phyloP scores from a whole-genome alignment of 2,888 invertebrate genomes.

The Sisyra terminalis region DNA sequence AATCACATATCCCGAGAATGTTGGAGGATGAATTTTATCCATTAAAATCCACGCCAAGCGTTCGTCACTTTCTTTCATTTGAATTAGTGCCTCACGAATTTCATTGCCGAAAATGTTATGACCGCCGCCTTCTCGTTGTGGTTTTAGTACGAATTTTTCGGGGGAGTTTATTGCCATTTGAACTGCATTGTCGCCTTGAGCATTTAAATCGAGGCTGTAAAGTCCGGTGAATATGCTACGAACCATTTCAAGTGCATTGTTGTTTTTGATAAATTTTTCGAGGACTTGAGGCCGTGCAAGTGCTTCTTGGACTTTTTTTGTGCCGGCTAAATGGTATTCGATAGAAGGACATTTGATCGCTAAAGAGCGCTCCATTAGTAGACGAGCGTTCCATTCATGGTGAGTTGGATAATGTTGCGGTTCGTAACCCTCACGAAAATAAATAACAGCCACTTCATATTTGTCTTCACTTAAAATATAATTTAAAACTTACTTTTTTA shows the following conservation, averaged over 20 bases:
- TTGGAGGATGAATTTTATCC: constrained; percentile 75
- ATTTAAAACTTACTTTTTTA: constrained; percentile 5
- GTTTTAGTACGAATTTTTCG: constrained; percentile 77
- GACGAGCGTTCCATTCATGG: constrained; percentile 73
- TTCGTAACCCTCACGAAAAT: constrained; percentile 82
- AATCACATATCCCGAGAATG: constrained; percentile 64
- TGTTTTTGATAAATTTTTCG: constrained; percentile 53
- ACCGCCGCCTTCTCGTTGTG: constrained; percentile 97
- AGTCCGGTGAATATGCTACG: constrained; percentile 78
- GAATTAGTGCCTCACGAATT: constrained; percentile 42
- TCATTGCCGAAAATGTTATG: constrained; percentile 82
- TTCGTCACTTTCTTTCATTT: constrained; percentile 51
- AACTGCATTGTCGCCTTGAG: constrained; percentile 68
- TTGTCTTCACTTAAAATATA: constrained; percentile 37
- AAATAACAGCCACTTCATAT: constrained; percentile 69
- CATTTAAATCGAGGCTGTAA: constrained; percentile 74
- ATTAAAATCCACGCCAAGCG: constrained; percentile 85
- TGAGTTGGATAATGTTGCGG: constrained; percentile 68
- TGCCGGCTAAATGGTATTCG: constrained; percentile 87
- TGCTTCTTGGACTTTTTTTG: constrained; percentile 92
- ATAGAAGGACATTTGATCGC: constrained; percentile 98
- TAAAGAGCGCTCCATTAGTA: constrained; percentile 57
- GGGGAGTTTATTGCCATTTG: constrained; percentile 68
- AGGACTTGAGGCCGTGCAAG: constrained; percentile 58
- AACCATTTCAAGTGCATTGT: constrained; percentile 43